phyloP scores from a whole-genome alignment of 2,113 vertebrate genomes.

The Riparia riparia region DNA sequence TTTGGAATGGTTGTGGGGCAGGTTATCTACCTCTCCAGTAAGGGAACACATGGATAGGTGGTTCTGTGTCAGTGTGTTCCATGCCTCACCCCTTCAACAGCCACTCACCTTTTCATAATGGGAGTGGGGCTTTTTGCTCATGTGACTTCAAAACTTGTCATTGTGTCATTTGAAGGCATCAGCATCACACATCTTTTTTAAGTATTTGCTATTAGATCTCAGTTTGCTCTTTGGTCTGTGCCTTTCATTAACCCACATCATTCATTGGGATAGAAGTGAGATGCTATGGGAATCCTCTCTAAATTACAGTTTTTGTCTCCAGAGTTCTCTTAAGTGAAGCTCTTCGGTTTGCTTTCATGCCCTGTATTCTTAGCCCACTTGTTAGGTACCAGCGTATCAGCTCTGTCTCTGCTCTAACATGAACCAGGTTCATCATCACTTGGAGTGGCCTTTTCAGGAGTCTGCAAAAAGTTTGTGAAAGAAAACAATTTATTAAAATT shows the following conservation, averaged over 20 bases:
- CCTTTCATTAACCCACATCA: background rate
- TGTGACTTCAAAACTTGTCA: background rate
- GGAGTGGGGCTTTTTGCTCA: rapidly evolving
- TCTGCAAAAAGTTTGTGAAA: background rate
- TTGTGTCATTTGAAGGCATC: background rate
- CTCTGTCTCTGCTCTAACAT: background rate
- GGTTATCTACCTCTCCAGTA: background rate
- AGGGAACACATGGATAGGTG: rapidly evolving
- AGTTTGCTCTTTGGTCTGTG: background rate
- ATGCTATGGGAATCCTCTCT: background rate
- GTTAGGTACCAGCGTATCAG: rapidly evolving
- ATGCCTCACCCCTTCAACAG: background rate
- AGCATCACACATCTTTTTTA: background rate
- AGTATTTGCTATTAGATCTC: background rate
- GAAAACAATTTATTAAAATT: background rate
- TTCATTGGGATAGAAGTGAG: background rate
- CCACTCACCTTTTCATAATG: background rate
- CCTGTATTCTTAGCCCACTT: background rate
- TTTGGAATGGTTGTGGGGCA: rapidly evolving
- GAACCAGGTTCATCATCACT: rapidly evolving
- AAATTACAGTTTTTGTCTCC: background rate
- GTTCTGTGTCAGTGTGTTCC: background rate
- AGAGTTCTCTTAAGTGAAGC: background rate
- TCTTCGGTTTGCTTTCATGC: background rate
- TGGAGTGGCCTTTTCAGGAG: background rate